Evolutionary conservation across 2,113 vertebrate genomes (phyloP), one percentile per base, ranked within the genome.

Genomic region (Monarcha castaneiventris): DNA sequence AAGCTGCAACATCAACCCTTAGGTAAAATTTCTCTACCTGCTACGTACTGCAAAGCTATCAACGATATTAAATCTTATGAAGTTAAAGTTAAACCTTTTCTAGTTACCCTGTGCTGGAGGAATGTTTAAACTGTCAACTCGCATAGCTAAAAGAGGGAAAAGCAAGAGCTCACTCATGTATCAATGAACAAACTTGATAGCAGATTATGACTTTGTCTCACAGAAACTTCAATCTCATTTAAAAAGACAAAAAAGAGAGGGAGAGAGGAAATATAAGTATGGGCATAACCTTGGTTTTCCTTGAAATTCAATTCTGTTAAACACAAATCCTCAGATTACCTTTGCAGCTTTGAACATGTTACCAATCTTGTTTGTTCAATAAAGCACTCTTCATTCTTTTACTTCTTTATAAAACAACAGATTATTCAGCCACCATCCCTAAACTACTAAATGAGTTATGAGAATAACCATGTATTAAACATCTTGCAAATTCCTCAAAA

Each of bases 291-390:
- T 64, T 92, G 84, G 10, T 59, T 95, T 69, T 95, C 89, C 84
- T 97, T 90, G 68, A 95, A 97, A 95, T 84, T 88, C 35, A 79
- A 68, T 95, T 87, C 83, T 89, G 37, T 80, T 84, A 41, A 71
- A 73, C 29, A 77, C 33, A 81, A 55, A 91, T 89, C 69, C 64
- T 90, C 61, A 91, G 59, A 95, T 95, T 96, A 95, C 44, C 19
- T 83, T 80, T 90, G 9, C 66, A 94, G 59, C 32, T 82, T 55
- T 95, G 79, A 81, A 89, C 8, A 30, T 75, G 27, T 52, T 85
- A 89, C 35, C 41, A 62, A 39, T 69, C n/a, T 20, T 26, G 59
- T 71, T 72, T 69, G n/a, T 94, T 90, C 41, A 89, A 37, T 35
- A 78, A 41, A 93, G 7, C 10, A 80, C 15, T 52, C n/a, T 58